Conservation (phyloP, 1,140 invertebrate species). For the Panagrolaimus sp. region DNA sequence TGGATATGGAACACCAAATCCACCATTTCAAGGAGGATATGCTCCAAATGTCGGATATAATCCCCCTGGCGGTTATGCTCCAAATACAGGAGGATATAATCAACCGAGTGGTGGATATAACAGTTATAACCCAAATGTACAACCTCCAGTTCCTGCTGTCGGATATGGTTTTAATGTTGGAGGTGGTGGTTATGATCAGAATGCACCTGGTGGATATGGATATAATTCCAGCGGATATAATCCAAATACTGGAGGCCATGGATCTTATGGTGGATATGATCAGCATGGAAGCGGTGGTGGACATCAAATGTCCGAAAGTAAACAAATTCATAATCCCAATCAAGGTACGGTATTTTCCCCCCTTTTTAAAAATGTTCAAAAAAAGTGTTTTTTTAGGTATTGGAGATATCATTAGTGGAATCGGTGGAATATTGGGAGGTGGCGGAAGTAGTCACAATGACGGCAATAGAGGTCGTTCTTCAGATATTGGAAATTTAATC, state of each 20-base stretch:
- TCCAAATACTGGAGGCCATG: conserved; percentile 15
- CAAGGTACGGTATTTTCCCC: neutral
- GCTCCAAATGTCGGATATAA: conserved; percentile 34
- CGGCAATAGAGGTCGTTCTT: conserved; percentile 22
- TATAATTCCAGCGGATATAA: too few species aligned
- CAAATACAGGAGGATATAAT: too few species aligned
- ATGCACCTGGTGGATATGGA: conserved; percentile 31
- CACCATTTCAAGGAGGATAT: conserved; percentile 16
- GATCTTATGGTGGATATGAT: too few species aligned
- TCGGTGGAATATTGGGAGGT: conserved; percentile 25
- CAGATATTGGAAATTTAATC: conserved; percentile 27
- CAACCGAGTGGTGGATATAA: too few species aligned
- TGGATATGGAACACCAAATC: too few species aligned
- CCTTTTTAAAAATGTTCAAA: too few species aligned
- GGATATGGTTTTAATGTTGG: conserved; percentile 8
- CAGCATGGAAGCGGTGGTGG: too few species aligned
- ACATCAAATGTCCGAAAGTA: too few species aligned
- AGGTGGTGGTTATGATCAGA: conserved; percentile 23
- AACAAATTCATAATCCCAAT: too few species aligned
- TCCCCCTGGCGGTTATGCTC: neutral
- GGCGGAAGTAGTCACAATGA: conserved; percentile 5
- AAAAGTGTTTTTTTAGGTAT: conserved; percentile 16
- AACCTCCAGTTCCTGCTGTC: too few species aligned
- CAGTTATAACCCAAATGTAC: too few species aligned
- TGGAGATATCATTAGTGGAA: conserved; percentile 22